Conservation (phyloP, 2,888 invertebrate genomes). For the Charanyca ferruginea region DNA sequence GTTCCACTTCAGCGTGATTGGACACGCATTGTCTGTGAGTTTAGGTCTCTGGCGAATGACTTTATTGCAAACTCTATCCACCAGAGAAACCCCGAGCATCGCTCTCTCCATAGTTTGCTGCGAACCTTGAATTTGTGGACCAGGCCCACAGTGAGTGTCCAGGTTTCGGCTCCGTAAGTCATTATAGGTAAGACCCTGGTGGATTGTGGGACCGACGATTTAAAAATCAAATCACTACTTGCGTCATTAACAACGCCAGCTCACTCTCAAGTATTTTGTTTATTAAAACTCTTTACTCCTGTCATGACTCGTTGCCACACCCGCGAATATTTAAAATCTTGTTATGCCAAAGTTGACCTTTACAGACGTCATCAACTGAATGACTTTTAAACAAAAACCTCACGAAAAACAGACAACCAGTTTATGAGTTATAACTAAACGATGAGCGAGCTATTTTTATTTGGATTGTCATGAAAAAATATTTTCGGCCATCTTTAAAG, state of each 20-base stretch:
- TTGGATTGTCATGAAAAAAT: slow-evolving; percentile 37
- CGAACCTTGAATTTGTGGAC: no score
- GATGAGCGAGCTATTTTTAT: slow-evolving; percentile 35
- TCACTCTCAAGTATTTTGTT: not conserved
- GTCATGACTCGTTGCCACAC: not conserved
- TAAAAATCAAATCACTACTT: no score
- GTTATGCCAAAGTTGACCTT: not conserved
- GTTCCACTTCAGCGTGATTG: no score
- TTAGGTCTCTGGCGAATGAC: no score
- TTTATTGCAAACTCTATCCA: no score
- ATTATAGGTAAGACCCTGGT: no score
- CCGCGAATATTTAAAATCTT: not conserved
- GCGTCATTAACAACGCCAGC: not conserved
- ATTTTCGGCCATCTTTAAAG: slow-evolving; percentile 28
- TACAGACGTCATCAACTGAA: slow-evolving; percentile 10
- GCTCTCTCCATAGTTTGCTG: no score
- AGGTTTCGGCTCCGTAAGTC: no score
- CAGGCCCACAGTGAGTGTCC: no score
- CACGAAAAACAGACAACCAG: slow-evolving; percentile 3
- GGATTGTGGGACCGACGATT: no score
- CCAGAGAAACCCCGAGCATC: no score
- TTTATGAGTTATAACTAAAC: slow-evolving; percentile 18
- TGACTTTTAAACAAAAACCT: not conserved
- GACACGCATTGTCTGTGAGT: no score
- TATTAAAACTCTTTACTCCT: not conserved